Conservation (phyloP, 92 coral and sea anemone genomes). For the Zoanthus solanderi region DNA sequence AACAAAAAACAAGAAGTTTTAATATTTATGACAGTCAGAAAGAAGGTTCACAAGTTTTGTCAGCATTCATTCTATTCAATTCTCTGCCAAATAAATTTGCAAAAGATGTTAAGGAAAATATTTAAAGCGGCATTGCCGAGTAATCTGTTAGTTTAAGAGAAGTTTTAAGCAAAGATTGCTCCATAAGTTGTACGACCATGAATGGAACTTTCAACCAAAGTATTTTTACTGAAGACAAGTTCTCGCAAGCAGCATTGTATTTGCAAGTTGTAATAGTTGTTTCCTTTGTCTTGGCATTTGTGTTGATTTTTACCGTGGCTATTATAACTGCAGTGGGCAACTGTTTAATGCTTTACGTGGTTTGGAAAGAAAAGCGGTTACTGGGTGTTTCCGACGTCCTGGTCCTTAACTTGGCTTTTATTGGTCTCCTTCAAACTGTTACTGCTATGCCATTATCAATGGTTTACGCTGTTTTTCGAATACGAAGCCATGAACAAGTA, state of each 20-base stretch:
- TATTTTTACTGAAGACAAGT: not conserved
- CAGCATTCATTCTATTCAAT: not conserved
- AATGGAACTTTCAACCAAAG: slow-evolving; percentile 9
- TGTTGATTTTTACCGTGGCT: slow-evolving; percentile 12
- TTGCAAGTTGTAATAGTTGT: not conserved
- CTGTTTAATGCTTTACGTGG: slow-evolving; percentile 69
- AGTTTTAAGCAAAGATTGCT: not conserved
- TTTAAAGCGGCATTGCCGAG: not conserved
- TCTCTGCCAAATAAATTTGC: not conserved
- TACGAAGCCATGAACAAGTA: slow-evolving; percentile 5
- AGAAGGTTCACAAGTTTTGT: not conserved
- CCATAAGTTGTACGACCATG: not conserved
- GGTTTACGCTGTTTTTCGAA: slow-evolving; percentile 35
- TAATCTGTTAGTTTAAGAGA: not conserved
- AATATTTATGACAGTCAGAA: not conserved
- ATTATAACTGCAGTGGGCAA: slow-evolving; percentile 45
- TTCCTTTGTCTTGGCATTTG: slow-evolving; percentile 8
- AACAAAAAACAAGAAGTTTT: not conserved
- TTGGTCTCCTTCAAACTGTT: slow-evolving; percentile 64
- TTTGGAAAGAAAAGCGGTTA: slow-evolving; percentile 66
- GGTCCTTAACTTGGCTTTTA: slow-evolving; percentile 65
- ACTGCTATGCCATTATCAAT: slow-evolving; percentile 51
- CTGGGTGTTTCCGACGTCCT: slow-evolving; percentile 70
- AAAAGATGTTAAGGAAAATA: not conserved
- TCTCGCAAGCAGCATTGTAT: not conserved